These are phyloP conservation scores for Ammospiza nelsoni DNA, from an alignment of 2,113 vertebrate species.

Conservation along the genomic window DNA sequence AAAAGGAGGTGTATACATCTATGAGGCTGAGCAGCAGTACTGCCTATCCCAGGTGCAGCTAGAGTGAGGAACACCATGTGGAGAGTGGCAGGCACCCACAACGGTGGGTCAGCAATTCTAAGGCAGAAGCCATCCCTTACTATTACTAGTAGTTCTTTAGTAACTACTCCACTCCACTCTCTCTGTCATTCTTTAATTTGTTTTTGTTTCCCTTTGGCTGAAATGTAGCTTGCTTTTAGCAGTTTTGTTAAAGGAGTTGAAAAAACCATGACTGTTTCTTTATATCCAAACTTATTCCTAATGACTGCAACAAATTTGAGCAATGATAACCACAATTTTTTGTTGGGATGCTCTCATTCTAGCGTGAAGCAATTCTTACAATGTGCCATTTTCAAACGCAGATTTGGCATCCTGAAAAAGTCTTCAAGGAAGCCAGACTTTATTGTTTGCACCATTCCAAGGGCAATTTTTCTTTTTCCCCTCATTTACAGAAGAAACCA, in stretches of 20 bases:
- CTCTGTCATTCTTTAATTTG: neutral
- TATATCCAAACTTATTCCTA: neutral
- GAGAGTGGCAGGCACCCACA: neutral
- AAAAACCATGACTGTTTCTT: neutral
- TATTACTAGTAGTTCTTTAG: neutral
- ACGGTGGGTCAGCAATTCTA: neutral
- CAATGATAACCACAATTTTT: neutral
- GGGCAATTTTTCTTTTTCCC: neutral
- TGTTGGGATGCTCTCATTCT: neutral
- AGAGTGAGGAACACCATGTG: neutral
- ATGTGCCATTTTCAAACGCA: neutral
- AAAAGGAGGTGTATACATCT: neutral
- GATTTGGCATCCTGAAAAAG: neutral
- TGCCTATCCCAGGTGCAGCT: neutral
- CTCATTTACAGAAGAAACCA: neutral
- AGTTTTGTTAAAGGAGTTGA: neutral
- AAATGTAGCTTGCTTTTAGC: neutral
- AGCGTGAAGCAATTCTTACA: neutral
- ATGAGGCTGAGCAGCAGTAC: neutral
- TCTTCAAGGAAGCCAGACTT: neutral
- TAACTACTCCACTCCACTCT: neutral
- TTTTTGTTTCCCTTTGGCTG: neutral
- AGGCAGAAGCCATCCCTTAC: neutral
- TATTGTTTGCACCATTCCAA: neutral
- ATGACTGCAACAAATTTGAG: neutral